phyloP scores from a whole-genome alignment of 2,888 invertebrate genomes.

The Myathropa florea region DNA sequence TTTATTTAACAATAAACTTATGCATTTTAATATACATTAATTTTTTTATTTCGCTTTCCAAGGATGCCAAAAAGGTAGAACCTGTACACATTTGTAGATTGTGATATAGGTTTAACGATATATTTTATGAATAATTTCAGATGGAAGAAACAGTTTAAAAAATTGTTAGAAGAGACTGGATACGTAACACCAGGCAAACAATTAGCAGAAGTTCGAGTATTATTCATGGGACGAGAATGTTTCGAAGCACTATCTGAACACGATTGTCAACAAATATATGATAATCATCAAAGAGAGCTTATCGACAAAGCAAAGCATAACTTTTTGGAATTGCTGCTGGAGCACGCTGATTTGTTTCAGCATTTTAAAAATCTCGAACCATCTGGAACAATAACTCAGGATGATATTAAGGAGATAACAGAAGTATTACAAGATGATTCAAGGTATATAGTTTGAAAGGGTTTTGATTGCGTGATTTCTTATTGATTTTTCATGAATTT shows the following conservation, averaged over 20 bases:
- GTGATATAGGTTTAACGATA: neutral
- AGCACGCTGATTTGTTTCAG: constrained; percentile 95
- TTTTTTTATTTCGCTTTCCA: constrained; percentile 60
- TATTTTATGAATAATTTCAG: constrained; percentile 81
- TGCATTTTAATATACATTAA: constrained; percentile 35
- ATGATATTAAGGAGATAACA: constrained; percentile 96
- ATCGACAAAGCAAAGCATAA: constrained; percentile 94
- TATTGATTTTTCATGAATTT: neutral
- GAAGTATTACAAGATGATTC: constrained; percentile 95
- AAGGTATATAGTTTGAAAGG: constrained; percentile 82
- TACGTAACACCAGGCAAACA: constrained; percentile 98
- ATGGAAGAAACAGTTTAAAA: constrained; percentile 96
- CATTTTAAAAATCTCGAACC: constrained; percentile 95
- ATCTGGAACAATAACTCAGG: constrained; percentile 94
- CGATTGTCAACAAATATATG: constrained; percentile 95
- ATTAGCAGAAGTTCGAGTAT: constrained; percentile 92
- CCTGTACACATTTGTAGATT: constrained; percentile 14
- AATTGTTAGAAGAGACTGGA: constrained; percentile 94
- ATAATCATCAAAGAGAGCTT: constrained; percentile 94
- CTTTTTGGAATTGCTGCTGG: constrained; percentile 94
- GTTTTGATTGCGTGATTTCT: constrained; percentile 11
- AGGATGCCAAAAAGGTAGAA: constrained; percentile 83
- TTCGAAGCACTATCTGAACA: constrained; percentile 94
- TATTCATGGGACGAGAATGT: constrained; percentile 96
- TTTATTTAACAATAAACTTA: constrained; percentile 38